Evolutionary conservation across 1,140 invertebrate genomes (phyloP), one percentile per base, ranked within the genome.

Genomic region (Augochlora pura): DNA sequence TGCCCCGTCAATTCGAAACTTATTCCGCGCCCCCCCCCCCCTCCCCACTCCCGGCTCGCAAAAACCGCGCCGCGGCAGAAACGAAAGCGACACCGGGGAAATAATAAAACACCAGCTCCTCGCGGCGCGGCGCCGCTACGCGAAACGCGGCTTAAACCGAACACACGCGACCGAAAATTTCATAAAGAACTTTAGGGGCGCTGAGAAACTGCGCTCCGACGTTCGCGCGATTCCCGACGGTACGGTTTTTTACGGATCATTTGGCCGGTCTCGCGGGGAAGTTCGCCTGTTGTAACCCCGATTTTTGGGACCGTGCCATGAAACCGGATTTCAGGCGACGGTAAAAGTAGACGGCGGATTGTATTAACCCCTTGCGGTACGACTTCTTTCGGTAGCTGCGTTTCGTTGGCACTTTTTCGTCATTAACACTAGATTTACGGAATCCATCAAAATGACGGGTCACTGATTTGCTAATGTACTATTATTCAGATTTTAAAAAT

Each of bases 121-220:
- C 54, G 54, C 64, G n/a, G 7, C 23, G n/a, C n/a, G 38, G 18
- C 16, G 52, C n/a, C 25, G 46, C 2, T n/a, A n/a, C 0, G 4
- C 54, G 7, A n/a, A n/a, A n/a, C 9, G 21, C n/a, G 49, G 49
- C 49, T 16, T 21, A 32, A 21, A 21, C 49, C 18, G 16, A 21
- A 52, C 49, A 52, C 49, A 52, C 49, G 3, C 46, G 63, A 32
- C 27, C 9, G 49, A 52, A n/a, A 64, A 32, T 63, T 72, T 70
- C 68, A 60, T 59, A 39, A 70, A 25, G 54, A 70, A 70, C n/a
- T 70, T 69, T 69, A 23, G 21, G 2, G 27, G n/a, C n/a, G n/a
- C 10, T 8, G 27, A 32, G 49, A 12, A 38, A n/a, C 67, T 21
- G 7, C 23, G 23, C n/a, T n/a, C 32, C 2, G 21, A 10, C 52